Base-by-base conservation (phyloP, 2,113 vertebrate genomes). In the Dolichallabes microphthalmus region DNA sequence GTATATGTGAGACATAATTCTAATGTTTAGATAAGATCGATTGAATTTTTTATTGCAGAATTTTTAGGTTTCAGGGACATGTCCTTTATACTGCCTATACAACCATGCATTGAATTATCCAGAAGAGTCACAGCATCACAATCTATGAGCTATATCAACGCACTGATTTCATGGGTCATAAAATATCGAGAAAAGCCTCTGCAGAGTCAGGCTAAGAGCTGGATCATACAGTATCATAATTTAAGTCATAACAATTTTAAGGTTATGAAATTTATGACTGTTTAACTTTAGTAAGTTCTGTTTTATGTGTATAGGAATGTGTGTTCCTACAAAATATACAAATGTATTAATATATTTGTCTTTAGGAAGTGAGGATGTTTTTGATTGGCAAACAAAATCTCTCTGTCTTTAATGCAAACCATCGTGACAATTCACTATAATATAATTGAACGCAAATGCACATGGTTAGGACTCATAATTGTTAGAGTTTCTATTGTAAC, bases 111-210 rank as follows among this genome's bases (percentile, higher is more conserved):
- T 74, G 71, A 50, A 5, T 25, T 53, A 76, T 53, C 25, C 25
- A 10, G 14, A 27, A 53, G 12, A 73, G 50, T 53, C 25, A 55
- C 50, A 76, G n/a, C 14, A 27, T 53, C 50, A 53, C 73, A 75
- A 75, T 75, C 50, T 27, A 75, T 75, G 45, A 75, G 45, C 73
- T 53, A 45, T 53, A 75, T 75, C 12, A 27, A 76, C 50, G 53
- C 50, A 53, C 71, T 74, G 12, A 74, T 74, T 76, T 76, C 73
- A 52, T 53, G 73, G 73, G n/a, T 30, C 73, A 27, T 76, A 76
- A 76, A 27, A 76, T 27, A 76, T 76, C 50, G 14, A 76, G 25
- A 50, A 25, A 76, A 14, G 25, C 14, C 25, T 53, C 73, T 74
- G 22, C 71, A 74, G 45, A 50, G 39, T 25, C 2, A 25, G 50